phyloP scores from a whole-genome alignment of 2,113 vertebrate genomes.

The Alexandromys fortis region DNA sequence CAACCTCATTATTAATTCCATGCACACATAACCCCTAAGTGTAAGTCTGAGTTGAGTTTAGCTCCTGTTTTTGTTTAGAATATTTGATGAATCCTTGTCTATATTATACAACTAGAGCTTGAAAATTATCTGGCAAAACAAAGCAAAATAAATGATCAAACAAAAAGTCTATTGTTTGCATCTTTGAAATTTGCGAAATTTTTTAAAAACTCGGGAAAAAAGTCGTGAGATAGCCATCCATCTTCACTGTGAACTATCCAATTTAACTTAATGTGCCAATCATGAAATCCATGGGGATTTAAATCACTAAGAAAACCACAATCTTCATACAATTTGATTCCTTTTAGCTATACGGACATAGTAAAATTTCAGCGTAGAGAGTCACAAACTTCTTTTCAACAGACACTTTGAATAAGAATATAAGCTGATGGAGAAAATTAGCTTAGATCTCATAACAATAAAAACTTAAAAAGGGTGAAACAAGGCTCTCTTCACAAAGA shows the following conservation, averaged over 20 bases:
- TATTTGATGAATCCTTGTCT: neutral
- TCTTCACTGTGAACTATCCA: slow-evolving; percentile 30
- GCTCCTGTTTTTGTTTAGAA: neutral
- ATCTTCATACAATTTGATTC: slow-evolving; percentile 26
- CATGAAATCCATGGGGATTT: slow-evolving; percentile 50
- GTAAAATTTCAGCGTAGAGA: slow-evolving; percentile 48
- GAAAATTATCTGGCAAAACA: slow-evolving; percentile 52
- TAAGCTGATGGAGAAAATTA: slow-evolving; percentile 68
- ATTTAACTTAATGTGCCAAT: slow-evolving; percentile 30
- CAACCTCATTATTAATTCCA: neutral
- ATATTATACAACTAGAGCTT: neutral
- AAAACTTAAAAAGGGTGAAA: slow-evolving; percentile 65
- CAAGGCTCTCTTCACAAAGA: slow-evolving; percentile 65
- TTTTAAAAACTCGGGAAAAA: slow-evolving; percentile 15
- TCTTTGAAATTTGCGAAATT: slow-evolving; percentile 21
- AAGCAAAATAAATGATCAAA: slow-evolving; percentile 31
- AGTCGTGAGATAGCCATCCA: neutral
- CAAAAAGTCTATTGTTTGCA: neutral
- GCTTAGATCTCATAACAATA: slow-evolving; percentile 61
- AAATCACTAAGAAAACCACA: slow-evolving; percentile 6
- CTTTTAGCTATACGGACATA: neutral
- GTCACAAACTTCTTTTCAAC: slow-evolving; percentile 38
- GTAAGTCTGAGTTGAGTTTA: neutral
- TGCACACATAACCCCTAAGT: neutral
- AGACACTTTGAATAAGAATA: slow-evolving; percentile 51